phyloP scores from a whole-genome alignment of 64 coral and sea anemone genomes.

The Pachyseris speciosa region DNA sequence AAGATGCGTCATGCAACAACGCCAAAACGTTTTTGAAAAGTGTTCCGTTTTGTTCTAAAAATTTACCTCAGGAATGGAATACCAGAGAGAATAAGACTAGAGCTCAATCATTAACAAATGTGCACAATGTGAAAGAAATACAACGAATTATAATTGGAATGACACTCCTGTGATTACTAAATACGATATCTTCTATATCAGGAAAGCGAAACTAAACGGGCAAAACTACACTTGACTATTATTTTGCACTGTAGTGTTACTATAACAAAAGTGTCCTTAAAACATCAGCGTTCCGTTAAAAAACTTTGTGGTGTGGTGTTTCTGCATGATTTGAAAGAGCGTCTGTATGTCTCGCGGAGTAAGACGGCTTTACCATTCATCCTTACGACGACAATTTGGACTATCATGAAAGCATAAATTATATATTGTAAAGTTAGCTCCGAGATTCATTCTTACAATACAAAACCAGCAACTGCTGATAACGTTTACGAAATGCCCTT shows the following conservation, averaged over 20 bases:
- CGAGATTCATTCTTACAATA: constrained; percentile 3
- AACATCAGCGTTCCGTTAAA: background rate
- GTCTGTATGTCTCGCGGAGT: background rate
- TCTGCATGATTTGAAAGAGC: constrained; percentile 29
- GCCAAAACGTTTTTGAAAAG: background rate
- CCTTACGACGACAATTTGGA: constrained; percentile 8
- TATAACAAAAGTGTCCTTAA: constrained; percentile 20
- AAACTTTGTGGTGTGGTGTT: constrained; percentile 27
- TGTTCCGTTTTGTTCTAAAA: background rate
- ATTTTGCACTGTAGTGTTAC: constrained; percentile 28
- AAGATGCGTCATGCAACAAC: background rate
- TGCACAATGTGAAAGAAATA: constrained; percentile 3
- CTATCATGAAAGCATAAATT: constrained; percentile 22
- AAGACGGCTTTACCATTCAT: constrained; percentile 2
- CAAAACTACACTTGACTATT: constrained; percentile 7
- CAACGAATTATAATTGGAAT: background rate
- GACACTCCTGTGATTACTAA: constrained; percentile 12
- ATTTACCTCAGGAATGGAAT: too few species aligned
- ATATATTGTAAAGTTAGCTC: background rate
- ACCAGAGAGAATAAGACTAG: background rate
- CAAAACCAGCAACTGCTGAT: constrained; percentile 26
- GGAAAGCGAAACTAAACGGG: constrained; percentile 18
- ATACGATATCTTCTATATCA: background rate
- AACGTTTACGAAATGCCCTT: constrained; percentile 22
- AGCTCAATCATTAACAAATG: background rate